Evolutionary conservation across 2,113 vertebrate genomes (phyloP), one percentile per base, ranked within the genome.

Genomic region (Dicaeum eximium): DNA sequence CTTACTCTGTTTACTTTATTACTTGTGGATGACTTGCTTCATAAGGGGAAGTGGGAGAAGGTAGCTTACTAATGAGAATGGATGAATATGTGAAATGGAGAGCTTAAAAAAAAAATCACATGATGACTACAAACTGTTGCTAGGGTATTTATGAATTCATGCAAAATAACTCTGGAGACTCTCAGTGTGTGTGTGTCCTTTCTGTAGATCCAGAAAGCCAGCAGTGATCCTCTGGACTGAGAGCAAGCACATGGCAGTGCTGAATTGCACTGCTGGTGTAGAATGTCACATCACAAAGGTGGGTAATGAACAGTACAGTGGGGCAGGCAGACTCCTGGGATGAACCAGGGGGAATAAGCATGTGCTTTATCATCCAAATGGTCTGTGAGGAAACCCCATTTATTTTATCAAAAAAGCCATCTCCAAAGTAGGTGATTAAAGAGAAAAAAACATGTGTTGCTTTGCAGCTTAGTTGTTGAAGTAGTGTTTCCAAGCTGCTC

Each of bases 401-500:
- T 62, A 16, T 48, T 88, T 90, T 58, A 74, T 16, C 11, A n/a
- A 70, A 79, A 57, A 53, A 28, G 9, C 42, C 30, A 73, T 54
- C 62, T 86, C 64, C 22, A 15, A 74, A 88, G 60, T 25, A 82
- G 20, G 65, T 83, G 51, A 80, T 88, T 86, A 44, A 86, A 66
- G 67, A 72, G 71, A 72, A 90, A 50, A 95, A 86, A 74, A 69
- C n/a, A 30, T 0, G 4, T 73, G 87, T 82, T 96, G 38, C 48
- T 92, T 51, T 83, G 86, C 72, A 94, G 95, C 75, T 93, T 94
- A 94, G 71, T 51, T 66, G 47, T 56, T 88, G 71, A 62, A 80
- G 71, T 70, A 86, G 79, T 86, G 75, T 67, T 90, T 96, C 60
- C 93, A 96, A 94, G 93, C 94, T 77, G 92, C 94, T 94, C 69